phyloP scores from a whole-genome alignment of 2,888 invertebrate species.

The Galerucella pusilla region DNA sequence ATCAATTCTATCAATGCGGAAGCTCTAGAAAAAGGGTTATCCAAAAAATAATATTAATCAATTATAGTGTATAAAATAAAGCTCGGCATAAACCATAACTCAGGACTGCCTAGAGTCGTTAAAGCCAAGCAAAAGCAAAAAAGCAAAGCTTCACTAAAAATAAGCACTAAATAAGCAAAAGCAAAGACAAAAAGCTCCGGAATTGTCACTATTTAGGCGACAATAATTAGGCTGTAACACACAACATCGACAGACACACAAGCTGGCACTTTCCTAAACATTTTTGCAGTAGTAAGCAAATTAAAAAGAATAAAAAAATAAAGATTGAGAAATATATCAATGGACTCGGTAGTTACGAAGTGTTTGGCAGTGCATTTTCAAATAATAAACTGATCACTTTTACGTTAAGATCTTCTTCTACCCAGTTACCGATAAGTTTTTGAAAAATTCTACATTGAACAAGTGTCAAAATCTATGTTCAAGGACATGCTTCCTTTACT shows the following conservation, averaged over 20 bases:
- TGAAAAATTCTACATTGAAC: too few relatives aligned
- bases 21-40: slow-evolving; percentile 66
- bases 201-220: slow-evolving; percentile 40
- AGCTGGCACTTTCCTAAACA: slow-evolving; percentile 61
- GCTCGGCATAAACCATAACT: slow-evolving; percentile 58
- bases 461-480: too few relatives aligned
- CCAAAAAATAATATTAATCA: slow-evolving; percentile 56
- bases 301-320: slow-evolving; percentile 48
- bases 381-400: slow-evolving; percentile 8
- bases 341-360: slow-evolving; percentile 42
- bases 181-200: slow-evolving; percentile 48
- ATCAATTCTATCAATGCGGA: slow-evolving; percentile 56
- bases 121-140: slow-evolving; percentile 50
- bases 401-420: too few relatives aligned
- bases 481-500: too few relatives aligned
- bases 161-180: slow-evolving; percentile 54
- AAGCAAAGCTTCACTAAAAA: slow-evolving; percentile 50
- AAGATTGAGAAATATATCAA: slow-evolving; percentile 48
- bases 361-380: slow-evolving; percentile 42
- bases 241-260: slow-evolving; percentile 56
- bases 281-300: slow-evolving; percentile 52
- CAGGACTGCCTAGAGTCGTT: slow-evolving; percentile 53
- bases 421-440: too few relatives aligned
- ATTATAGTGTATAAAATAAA: slow-evolving; percentile 46
- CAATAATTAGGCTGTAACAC: slow-evolving; percentile 54